A percentile compares a stretch with the other conserved stretches of the same genome.
Conservation (phyloP, 2,888 invertebrate genomes). For the Cheilosia soror region DNA sequence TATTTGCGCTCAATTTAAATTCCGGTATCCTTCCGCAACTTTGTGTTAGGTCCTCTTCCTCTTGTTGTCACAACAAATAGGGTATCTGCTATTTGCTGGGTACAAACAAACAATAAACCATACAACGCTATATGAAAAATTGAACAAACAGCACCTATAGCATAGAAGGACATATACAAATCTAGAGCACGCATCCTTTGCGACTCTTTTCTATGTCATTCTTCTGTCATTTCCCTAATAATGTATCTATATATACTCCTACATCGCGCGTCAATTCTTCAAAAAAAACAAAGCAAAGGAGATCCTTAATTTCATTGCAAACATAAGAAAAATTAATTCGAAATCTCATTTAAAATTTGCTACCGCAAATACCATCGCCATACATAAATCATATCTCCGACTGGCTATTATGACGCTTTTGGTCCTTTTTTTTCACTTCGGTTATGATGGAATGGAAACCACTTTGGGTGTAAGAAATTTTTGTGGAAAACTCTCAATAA, state of each 20-base stretch:
- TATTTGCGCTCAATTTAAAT: conserved; percentile 55
- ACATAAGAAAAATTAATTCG: conserved; percentile 52
- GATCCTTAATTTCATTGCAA: conserved; percentile 45
- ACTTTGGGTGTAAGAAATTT: conserved; percentile 34
- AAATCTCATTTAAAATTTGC: conserved; percentile 65
- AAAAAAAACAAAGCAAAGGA: conserved; percentile 8
- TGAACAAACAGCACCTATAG: conserved; percentile 43
- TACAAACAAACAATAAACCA: conserved; percentile 13
- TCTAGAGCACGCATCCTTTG: conserved; percentile 37
- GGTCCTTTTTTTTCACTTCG: conserved; percentile 32
- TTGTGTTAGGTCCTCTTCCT: neutral
- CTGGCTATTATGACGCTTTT: neutral
- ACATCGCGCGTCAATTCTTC: neutral
- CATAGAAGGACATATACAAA: conserved; percentile 8
- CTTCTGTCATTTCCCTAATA: conserved; percentile 1
- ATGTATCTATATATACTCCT: neutral
- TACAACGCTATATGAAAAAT: conserved; percentile 33
- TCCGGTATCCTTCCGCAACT: neutral
- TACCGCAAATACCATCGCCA: conserved; percentile 46
- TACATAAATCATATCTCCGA: conserved; percentile 38
- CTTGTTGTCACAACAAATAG: conserved; percentile 20
- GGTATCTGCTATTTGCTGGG: conserved; percentile 32
- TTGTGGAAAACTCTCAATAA: conserved; percentile 57
- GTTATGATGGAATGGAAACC: conserved; percentile 25
- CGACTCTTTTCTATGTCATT: conserved; percentile 28